These are phyloP conservation scores for Tautogolabrus adspersus DNA, from an alignment of 2,113 vertebrate genomes.

Conservation along the genomic window DNA sequence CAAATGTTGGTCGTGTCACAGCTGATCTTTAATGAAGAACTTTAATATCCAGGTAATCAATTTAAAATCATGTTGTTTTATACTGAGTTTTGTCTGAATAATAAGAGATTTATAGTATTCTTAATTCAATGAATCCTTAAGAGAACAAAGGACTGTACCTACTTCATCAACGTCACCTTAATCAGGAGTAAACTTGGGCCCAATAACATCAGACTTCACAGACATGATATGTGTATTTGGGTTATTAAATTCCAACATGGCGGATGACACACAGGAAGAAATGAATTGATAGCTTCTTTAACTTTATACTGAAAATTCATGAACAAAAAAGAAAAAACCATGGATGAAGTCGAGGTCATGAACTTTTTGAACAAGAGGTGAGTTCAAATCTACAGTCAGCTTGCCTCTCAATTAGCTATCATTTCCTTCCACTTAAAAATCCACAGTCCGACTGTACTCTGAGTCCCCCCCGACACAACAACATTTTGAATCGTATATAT, in stretches of 20 bases:
- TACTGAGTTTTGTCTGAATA: slow-evolving; percentile 16
- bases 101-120: slow-evolving; percentile 1
- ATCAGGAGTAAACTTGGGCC: neutral
- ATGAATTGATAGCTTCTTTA: too few relatives aligned
- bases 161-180: neutral
- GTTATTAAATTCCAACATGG: neutral
- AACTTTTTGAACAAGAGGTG: too few relatives aligned
- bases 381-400: too few relatives aligned
- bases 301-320: too few relatives aligned
- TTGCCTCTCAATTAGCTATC: too few relatives aligned
- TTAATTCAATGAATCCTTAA: neutral
- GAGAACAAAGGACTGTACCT: neutral
- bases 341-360: too few relatives aligned
- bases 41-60: slow-evolving; percentile 45
- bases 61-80: slow-evolving; percentile 37
- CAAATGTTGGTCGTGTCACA: slow-evolving; percentile 43
- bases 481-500: too few relatives aligned
- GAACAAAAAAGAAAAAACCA: too few relatives aligned
- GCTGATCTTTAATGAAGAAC: slow-evolving; percentile 36
- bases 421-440: too few relatives aligned
- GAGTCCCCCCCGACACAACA: too few relatives aligned
- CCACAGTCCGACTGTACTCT: too few relatives aligned
- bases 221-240: neutral
- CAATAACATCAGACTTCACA: neutral
- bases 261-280: too few relatives aligned